phyloP scores from a whole-genome alignment of 1,140 invertebrate species.

The Hypothenemus hampei region DNA sequence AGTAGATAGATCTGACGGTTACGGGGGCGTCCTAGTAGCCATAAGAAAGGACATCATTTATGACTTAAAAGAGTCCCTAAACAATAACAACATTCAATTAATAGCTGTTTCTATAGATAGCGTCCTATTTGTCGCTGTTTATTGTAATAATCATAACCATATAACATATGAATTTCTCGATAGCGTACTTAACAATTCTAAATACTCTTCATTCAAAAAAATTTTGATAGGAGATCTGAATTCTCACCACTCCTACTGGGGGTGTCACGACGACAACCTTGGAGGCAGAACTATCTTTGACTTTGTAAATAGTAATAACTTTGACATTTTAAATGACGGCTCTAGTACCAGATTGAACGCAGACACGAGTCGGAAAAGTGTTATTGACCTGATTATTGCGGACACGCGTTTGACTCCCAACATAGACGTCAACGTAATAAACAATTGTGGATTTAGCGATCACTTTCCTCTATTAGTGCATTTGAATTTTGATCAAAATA shows the following conservation, averaged over 20 bases:
- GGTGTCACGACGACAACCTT: not conserved
- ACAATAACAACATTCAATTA: not conserved
- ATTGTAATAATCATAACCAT: not conserved
- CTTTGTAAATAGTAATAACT: not conserved
- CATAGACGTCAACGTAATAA: not conserved
- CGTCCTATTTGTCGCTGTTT: not conserved
- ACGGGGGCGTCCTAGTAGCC: slow-evolving; percentile 12
- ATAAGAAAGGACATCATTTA: slow-evolving; percentile 14
- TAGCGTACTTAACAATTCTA: not conserved
- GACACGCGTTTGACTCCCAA: not conserved
- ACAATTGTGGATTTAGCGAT: not conserved
- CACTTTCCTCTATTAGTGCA: not conserved
- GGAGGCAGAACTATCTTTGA: not conserved
- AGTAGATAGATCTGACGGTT: slow-evolving; percentile 21
- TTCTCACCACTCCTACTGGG: slow-evolving; percentile 3
- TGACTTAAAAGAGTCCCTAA: not conserved
- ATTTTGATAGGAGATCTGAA: slow-evolving; percentile 12
- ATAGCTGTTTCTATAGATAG: too few relatives aligned
- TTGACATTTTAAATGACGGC: not conserved
- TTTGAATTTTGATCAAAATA: not conserved
- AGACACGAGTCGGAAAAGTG: not conserved
- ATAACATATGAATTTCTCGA: not conserved
- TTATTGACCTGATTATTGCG: not conserved
- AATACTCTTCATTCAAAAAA: not conserved
- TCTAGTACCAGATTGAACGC: not conserved